These are phyloP conservation scores for Frankliniella fusca DNA, from an alignment of 2,888 invertebrate genomes.

Conservation along the genomic window DNA sequence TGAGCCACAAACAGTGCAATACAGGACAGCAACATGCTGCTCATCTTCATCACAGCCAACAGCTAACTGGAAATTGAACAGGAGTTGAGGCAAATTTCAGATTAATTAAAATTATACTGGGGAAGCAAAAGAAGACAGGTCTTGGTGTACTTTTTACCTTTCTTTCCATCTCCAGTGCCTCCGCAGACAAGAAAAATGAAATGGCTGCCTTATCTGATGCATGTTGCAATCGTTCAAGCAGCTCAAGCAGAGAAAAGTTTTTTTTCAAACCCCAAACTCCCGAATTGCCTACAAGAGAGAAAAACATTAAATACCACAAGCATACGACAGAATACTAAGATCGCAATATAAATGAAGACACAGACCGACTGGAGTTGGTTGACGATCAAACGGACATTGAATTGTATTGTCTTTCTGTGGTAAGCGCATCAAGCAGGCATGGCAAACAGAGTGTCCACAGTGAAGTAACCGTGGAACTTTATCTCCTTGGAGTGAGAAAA, in stretches of 20 bases:
- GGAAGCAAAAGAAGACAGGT: slow-evolving; percentile 25
- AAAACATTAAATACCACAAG: neutral
- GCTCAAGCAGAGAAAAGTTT: slow-evolving; percentile 56
- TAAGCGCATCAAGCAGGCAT: slow-evolving; percentile 53
- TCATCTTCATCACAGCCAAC: slow-evolving; percentile 56
- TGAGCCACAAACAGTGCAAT: slow-evolving; percentile 54
- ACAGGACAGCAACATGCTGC: slow-evolving; percentile 53
- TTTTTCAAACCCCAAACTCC: slow-evolving; percentile 54
- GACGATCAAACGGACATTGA: slow-evolving; percentile 56
- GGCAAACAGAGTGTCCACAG: slow-evolving; percentile 57
- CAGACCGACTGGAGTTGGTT: slow-evolving; percentile 51
- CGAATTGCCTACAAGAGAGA: slow-evolving; percentile 43
- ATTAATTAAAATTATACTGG: neutral
- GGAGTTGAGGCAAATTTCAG: too few species aligned
- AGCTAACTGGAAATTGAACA: slow-evolving; percentile 43
- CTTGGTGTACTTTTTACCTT: slow-evolving; percentile 40
- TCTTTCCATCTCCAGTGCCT: slow-evolving; percentile 44
- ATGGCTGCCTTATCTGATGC: slow-evolving; percentile 44
- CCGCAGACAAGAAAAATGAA: slow-evolving; percentile 39
- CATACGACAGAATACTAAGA: neutral
- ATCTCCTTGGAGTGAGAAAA: slow-evolving; percentile 53
- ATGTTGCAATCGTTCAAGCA: slow-evolving; percentile 52
- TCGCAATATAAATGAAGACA: slow-evolving; percentile 15
- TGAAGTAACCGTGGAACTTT: slow-evolving; percentile 54
- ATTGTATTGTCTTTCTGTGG: slow-evolving; percentile 48